Evolutionary conservation across 2,797 vertebrate genomes (phyloP).

Genomic region (Nannoperca australis): DNA sequence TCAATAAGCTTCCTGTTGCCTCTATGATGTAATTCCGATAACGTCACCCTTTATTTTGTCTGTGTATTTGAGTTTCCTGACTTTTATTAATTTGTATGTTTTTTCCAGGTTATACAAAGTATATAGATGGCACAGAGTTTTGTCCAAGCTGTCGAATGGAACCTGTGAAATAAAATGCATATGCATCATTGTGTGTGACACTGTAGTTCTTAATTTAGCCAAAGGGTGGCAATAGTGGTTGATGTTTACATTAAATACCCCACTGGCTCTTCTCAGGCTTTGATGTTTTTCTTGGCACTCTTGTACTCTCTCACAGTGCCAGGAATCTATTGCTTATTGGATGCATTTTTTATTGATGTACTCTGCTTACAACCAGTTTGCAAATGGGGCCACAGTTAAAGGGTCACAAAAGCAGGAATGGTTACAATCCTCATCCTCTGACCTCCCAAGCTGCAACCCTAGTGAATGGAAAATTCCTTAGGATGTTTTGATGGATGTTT

Average conservation of each 20-base stretch:
- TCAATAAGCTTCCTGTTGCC: slow-evolving; percentile 57
- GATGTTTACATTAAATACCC: slow-evolving; percentile 6
- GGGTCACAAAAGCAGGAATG: slow-evolving; percentile 12
- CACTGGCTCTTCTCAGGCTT: background rate
- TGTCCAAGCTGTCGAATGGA: background rate
- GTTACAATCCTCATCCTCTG: slow-evolving; percentile 28
- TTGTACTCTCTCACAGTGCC: slow-evolving; percentile 14
- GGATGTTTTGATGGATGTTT: slow-evolving; percentile 27
- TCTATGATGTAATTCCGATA: slow-evolving; percentile 6
- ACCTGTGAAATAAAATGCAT: slow-evolving; percentile 49
- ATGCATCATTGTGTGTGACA: background rate
- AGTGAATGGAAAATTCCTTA: slow-evolving; percentile 42
- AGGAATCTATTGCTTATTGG: slow-evolving; percentile 14
- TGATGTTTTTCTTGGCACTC: slow-evolving; percentile 17
- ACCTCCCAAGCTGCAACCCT: slow-evolving; percentile 28
- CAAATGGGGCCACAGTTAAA: slow-evolving; percentile 1
- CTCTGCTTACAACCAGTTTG: slow-evolving; percentile 4
- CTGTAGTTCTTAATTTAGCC: slow-evolving; percentile 56
- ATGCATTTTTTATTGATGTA: slow-evolving; percentile 9
- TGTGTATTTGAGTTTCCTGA: background rate
- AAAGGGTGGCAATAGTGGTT: slow-evolving; percentile 43
- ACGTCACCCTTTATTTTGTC: background rate
- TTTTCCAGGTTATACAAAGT: slow-evolving; percentile 26
- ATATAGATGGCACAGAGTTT: background rate
- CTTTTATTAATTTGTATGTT: background rate